Base-by-base conservation (phyloP, 92 coral and sea anemone species). In the Epizoanthus stellaris region DNA sequence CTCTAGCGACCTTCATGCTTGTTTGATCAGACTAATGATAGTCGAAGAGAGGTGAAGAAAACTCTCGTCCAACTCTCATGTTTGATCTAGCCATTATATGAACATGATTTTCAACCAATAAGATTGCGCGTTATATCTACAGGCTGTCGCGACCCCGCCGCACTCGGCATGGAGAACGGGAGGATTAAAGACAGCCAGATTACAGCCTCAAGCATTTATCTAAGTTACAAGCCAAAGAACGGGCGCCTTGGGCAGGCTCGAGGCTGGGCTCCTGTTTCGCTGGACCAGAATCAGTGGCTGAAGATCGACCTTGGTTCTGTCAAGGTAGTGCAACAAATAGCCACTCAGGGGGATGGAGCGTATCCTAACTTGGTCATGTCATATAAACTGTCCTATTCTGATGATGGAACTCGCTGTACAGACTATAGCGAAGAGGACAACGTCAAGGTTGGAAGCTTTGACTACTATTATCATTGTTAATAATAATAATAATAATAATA, bases 341-440 rank as follows among this genome's bases (percentile, higher is more conserved):
- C 59, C 83, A 79, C 83, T 21, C 83, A 79, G 21, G 83, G 83
- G 61, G 83, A 79, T 36, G 60, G 83, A 42, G 23, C 14, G 42
- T 79, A 43, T 67, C 1, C 60, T 0, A 63, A 79, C 9, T 79
- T 47, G 60, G 83, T 79, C 60, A 79, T 45, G 16, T 63, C 70
- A 21, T 79, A 63, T 58, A 79, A 63, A 21, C 45, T 79, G 16
- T 79, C 83, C 8, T 79, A 79, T 43, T 79, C 83, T 42, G 47
- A 59, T n/a, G 57, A 79, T 45, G 83, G 71, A 6, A 25, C 21
- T 10, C 52, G 19, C 40, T 79, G 83, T 73, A 79, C 60, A n/a
- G 59, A 79, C 39, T 79, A 79, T 40, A 61, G 60, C 30, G 71
- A 79, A 63, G 5, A 63, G 23, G 83, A 25, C 20, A 79, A 42